Evolutionary conservation across 2,888 invertebrate genomes (phyloP).

Genomic region (Heliconius aoede): DNA sequence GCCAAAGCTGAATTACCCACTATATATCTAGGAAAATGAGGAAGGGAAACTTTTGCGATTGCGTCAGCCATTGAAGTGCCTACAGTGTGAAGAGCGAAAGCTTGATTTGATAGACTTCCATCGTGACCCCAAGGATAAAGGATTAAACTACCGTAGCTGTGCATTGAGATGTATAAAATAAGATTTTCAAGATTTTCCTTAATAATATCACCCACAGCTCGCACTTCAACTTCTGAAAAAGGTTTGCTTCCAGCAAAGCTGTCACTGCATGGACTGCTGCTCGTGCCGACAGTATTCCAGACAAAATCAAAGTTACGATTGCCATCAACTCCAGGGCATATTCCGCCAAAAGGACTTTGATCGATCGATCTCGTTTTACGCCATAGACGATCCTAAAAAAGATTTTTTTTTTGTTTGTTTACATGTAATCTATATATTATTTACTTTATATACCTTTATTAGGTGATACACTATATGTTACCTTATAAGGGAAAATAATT

Average conservation of each 20-base stretch:
- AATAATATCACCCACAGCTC: constrained; percentile 83
- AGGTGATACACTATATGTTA: no score
- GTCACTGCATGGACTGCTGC: constrained; percentile 82
- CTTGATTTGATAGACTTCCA: constrained; percentile 75
- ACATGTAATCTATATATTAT: no score
- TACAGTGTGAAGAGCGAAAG: constrained; percentile 70
- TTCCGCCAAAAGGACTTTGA: constrained; percentile 53
- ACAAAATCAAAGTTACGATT: constrained; percentile 89
- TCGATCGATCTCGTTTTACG: constrained; percentile 86
- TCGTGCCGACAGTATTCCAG: constrained; percentile 86
- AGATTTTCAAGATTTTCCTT: constrained; percentile 73
- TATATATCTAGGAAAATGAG: constrained; percentile 60
- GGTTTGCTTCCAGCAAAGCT: constrained; percentile 84
- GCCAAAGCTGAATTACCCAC: constrained; percentile 81
- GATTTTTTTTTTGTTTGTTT: neutral
- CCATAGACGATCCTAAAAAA: constrained; percentile 85
- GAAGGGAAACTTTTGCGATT: constrained; percentile 62
- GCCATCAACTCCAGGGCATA: constrained; percentile 88
- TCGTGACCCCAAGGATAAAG: constrained; percentile 88
- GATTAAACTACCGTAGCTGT: constrained; percentile 88
- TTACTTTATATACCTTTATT: no score
- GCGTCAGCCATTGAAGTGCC: constrained; percentile 71
- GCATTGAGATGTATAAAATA: constrained; percentile 88
- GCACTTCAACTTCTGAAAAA: constrained; percentile 87
- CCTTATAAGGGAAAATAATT: no score